A percentile compares a stretch with the other conserved stretches of the same genome.
These are phyloP conservation scores for Peribatodes rhomboidaria DNA, from an alignment of 2,888 invertebrate genomes.

Conservation along the genomic window DNA sequence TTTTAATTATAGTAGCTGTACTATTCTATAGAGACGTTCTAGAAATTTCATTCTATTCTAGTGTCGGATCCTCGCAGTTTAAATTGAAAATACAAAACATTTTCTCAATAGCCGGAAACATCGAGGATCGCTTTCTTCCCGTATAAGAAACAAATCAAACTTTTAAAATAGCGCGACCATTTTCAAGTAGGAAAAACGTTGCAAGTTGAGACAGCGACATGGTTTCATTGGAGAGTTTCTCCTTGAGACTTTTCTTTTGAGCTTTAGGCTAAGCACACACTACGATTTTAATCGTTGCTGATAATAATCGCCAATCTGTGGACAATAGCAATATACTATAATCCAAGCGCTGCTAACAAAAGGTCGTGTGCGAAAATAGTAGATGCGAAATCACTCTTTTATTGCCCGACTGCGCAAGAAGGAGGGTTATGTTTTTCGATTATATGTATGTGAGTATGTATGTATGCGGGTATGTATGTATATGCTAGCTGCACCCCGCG, in stretches of 20 bases:
- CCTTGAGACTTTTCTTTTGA: conserved; percentile 15
- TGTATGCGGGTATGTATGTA: too few species aligned
- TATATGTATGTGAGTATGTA: too few species aligned
- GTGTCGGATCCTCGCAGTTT: not conserved
- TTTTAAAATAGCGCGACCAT: conserved; percentile 49
- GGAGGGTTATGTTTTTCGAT: too few species aligned
- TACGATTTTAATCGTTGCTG: too few species aligned
- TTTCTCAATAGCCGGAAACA: conserved; percentile 11
- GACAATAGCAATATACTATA: too few species aligned
- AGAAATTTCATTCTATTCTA: not conserved
- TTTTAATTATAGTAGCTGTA: not conserved
- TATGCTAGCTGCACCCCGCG: too few species aligned
- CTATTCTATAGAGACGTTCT: not conserved
- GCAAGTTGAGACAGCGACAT: conserved; percentile 64
- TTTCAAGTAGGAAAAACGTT: conserved; percentile 55
- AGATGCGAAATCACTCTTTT: too few species aligned
- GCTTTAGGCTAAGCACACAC: conserved; percentile 3
- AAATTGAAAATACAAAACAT: conserved; percentile 21
- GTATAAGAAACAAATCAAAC: conserved; percentile 62
- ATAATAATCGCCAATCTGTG: too few species aligned
- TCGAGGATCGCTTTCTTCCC: conserved; percentile 28
- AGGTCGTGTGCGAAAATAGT: too few species aligned
- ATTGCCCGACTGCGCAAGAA: too few species aligned
- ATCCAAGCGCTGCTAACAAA: too few species aligned
- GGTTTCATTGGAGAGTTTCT: conserved; percentile 52